Percentiles rank a stretch among this genome's conserved stretches.
These are phyloP conservation scores for Meliscaeva auricollis DNA, from an alignment of 2,888 invertebrate genomes.

Conservation along the genomic window DNA sequence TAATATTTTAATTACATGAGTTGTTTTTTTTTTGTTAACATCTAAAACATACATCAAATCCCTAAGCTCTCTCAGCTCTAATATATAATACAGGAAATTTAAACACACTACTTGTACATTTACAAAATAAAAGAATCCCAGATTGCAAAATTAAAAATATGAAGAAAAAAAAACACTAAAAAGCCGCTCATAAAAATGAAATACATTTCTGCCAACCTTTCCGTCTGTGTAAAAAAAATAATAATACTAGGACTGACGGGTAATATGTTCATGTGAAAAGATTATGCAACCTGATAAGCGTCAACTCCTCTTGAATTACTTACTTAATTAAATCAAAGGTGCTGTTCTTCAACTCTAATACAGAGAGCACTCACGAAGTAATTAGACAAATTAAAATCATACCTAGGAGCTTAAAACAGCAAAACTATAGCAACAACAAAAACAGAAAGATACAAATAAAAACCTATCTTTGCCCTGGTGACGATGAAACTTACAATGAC, in stretches of 20 bases:
- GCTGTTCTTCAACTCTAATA: constrained; percentile 52
- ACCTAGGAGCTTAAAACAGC: constrained; percentile 29
- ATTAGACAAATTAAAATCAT: constrained; percentile 76
- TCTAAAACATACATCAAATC: constrained; percentile 62
- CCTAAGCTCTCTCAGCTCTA: constrained; percentile 27
- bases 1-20: constrained; percentile 62
- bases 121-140: constrained; percentile 57
- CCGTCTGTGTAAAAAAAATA: not conserved
- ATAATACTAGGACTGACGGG: constrained; percentile 1
- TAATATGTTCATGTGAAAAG: constrained; percentile 74
- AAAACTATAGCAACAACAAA: not conserved
- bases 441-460: constrained; percentile 8
- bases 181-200: constrained; percentile 46
- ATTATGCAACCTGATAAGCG: constrained; percentile 74
- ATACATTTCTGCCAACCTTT: constrained; percentile 44
- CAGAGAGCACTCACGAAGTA: constrained; percentile 63
- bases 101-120: constrained; percentile 34
- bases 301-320: constrained; percentile 73
- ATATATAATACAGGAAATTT: constrained; percentile 57
- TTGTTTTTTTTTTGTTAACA: constrained; percentile 22
- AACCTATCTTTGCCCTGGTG: constrained; percentile 32
- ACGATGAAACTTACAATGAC: not conserved
- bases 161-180: not conserved
- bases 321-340: constrained; percentile 74
- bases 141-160: constrained; percentile 44